phyloP scores from a whole-genome alignment of 1,140 invertebrate species.

The Drosophila leontia region DNA sequence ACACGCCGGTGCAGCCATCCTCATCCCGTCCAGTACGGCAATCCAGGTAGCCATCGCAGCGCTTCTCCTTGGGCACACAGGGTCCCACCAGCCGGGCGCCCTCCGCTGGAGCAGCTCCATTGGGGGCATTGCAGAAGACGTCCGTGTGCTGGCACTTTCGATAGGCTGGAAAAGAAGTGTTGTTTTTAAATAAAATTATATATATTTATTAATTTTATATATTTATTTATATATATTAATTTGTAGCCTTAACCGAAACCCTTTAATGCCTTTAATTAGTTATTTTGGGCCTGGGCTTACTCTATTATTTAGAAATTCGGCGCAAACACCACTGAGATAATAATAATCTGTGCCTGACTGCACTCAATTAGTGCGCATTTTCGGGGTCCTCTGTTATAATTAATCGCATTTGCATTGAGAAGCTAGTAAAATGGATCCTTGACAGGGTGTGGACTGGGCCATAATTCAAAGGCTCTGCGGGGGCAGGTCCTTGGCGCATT shows the following conservation, averaged over 20 bases:
- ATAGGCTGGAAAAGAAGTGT: conserved; percentile 88
- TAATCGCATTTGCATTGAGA: conserved; percentile 75
- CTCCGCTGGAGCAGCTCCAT: conserved; percentile 80
- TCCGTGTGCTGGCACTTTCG: conserved; percentile 93
- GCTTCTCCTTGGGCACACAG: conserved; percentile 94
- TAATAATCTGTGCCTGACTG: conserved; percentile 43
- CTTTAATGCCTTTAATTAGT: background rate
- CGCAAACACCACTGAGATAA: conserved; percentile 20
- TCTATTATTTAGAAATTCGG: conserved; percentile 15
- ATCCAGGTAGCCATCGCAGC: conserved; percentile 95
- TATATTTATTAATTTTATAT: too few relatives aligned
- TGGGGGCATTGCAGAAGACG: conserved; percentile 90
- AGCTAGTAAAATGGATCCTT: conserved; percentile 11
- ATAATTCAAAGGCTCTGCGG: conserved; percentile 37
- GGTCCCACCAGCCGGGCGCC: conserved; percentile 87
- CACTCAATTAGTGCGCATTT: conserved; percentile 62
- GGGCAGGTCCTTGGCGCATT: conserved; percentile 9
- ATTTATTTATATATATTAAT: too few relatives aligned
- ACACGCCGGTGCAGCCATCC: conserved; percentile 90
- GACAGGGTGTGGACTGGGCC: background rate
- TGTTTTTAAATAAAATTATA: too few relatives aligned
- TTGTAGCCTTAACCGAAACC: background rate
- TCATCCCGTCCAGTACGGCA: conserved; percentile 95
- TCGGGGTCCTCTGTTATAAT: conserved; percentile 34
- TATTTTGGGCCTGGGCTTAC: background rate